Evolutionary conservation across 2,888 invertebrate genomes (phyloP).

Genomic region (Drosophila atripex): DNA sequence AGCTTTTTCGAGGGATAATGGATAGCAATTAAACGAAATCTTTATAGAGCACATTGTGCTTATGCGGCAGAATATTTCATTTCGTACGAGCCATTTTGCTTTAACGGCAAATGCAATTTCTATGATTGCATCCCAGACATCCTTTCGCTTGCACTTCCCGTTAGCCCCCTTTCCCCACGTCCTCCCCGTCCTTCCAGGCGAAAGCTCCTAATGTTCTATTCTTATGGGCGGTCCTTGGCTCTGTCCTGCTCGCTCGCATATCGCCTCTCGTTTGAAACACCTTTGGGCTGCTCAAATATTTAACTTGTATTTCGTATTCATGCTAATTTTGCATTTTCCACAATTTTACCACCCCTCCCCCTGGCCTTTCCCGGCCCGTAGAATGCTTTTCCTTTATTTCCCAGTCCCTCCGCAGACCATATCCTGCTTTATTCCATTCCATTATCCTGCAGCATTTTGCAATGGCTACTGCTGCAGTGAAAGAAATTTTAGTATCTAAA

Average conservation of each 20-base stretch:
- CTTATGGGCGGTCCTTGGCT: slow-evolving; percentile 20
- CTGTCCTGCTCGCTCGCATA: not conserved
- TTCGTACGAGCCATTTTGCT: slow-evolving; percentile 34
- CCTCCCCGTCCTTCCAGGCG: slow-evolving; percentile 3
- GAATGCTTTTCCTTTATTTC: slow-evolving; percentile 19
- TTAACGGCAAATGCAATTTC: slow-evolving; percentile 46
- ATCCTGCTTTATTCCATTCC: slow-evolving; percentile 38
- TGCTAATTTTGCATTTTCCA: slow-evolving; percentile 80
- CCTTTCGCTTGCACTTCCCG: slow-evolving; percentile 26
- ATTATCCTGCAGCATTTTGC: slow-evolving; percentile 53
- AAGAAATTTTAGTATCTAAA: not conserved
- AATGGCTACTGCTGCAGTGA: slow-evolving; percentile 21
- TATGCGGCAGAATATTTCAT: slow-evolving; percentile 46
- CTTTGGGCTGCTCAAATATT: slow-evolving; percentile 71
- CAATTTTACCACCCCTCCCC: slow-evolving; percentile 64
- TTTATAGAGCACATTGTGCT: slow-evolving; percentile 50
- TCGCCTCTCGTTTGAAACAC: slow-evolving; percentile 29
- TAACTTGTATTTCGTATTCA: slow-evolving; percentile 79
- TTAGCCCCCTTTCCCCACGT: slow-evolving; percentile 7
- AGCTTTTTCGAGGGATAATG: slow-evolving; percentile 21
- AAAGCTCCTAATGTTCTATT: slow-evolving; percentile 16
- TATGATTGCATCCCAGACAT: slow-evolving; percentile 42
- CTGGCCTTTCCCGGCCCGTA: slow-evolving; percentile 5
- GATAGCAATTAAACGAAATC: slow-evolving; percentile 50
- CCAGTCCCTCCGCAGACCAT: not conserved